These are phyloP conservation scores for Falco berigora DNA, from an alignment of 2,797 vertebrate species.

Conservation along the genomic window DNA sequence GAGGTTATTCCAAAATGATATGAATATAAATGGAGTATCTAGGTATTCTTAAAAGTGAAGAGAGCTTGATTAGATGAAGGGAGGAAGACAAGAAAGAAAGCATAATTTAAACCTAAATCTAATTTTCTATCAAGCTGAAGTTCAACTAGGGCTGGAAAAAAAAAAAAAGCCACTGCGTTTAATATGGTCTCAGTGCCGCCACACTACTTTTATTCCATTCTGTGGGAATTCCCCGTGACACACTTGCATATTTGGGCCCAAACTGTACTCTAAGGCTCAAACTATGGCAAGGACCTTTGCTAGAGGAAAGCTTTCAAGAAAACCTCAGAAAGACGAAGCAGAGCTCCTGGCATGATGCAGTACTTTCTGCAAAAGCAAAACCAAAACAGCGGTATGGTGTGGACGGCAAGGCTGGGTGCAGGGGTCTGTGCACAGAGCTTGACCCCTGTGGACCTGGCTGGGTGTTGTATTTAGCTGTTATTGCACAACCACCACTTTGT, in stretches of 20 bases:
- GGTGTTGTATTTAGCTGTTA: not conserved
- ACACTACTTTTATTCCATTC: not conserved
- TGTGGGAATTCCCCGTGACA: not conserved
- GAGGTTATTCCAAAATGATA: not conserved
- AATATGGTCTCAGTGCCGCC: not conserved
- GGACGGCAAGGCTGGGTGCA: not conserved
- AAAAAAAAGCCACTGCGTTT: not conserved
- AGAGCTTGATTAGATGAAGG: not conserved
- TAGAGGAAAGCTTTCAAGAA: not conserved
- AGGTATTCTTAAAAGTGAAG: not conserved
- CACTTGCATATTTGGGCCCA: not conserved
- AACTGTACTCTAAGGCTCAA: not conserved
- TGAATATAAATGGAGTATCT: not conserved
- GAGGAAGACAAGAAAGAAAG: not conserved
- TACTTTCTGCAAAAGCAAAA: not conserved
- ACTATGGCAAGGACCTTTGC: not conserved
- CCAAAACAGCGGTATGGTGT: accelerated
- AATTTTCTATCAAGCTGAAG: not conserved
- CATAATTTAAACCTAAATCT: not conserved
- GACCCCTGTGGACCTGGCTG: not conserved
- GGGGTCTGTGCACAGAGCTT: not conserved
- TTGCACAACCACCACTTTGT: accelerated
- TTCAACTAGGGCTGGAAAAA: not conserved
- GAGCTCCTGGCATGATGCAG: not conserved
- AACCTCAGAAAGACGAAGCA: not conserved